Evolutionary conservation across 2,888 invertebrate species (phyloP).

Genomic region (Glyphotaelius pellucidus): DNA sequence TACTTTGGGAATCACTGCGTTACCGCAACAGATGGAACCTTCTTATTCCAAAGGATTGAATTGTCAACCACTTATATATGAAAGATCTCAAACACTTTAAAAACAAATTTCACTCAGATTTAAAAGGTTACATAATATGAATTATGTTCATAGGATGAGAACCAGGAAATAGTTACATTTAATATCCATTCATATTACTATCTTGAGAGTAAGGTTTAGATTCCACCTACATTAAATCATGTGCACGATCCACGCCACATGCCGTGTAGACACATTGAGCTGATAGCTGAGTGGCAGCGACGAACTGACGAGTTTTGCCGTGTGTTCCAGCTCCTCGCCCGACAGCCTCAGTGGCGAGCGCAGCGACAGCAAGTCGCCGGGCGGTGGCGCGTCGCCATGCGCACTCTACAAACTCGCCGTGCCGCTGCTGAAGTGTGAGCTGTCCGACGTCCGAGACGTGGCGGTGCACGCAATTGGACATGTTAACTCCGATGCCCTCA

Average conservation of each 20-base stretch:
- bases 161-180: background rate
- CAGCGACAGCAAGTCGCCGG: slow-evolving; percentile 85
- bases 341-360: slow-evolving; percentile 92
- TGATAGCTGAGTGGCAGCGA: background rate
- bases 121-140: background rate
- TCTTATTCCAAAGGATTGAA: no score
- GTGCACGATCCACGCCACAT: background rate
- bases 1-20: no score
- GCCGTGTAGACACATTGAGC: background rate
- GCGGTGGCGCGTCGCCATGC: slow-evolving; percentile 86
- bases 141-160: background rate
- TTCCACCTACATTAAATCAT: background rate
- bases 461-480: slow-evolving; percentile 96
- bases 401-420: slow-evolving; percentile 95
- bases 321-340: slow-evolving; percentile 87
- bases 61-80: background rate
- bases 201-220: background rate
- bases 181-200: background rate
- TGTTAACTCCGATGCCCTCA: slow-evolving; percentile 95
- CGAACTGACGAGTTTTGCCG: background rate
- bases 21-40: no score
- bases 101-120: no score
- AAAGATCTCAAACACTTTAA: background rate
- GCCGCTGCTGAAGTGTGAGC: slow-evolving; percentile 94
- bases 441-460: slow-evolving; percentile 94